phyloP scores from a whole-genome alignment of 2,888 invertebrate genomes.

The Nephrotoma guestfalica region DNA sequence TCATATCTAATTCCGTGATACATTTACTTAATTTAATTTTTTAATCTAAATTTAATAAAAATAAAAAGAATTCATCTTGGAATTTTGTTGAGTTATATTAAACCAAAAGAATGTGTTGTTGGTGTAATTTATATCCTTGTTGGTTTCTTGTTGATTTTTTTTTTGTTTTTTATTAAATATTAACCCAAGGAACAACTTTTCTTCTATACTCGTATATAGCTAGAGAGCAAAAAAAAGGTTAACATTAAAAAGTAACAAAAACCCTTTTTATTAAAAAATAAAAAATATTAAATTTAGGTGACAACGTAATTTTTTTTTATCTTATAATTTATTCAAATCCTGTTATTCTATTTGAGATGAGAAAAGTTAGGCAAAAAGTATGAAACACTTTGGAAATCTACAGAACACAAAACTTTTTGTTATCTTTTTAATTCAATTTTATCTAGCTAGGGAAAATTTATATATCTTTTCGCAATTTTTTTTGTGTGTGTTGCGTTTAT shows the following conservation, averaged over 20 bases:
- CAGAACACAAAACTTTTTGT: not conserved
- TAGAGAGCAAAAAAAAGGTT: not conserved
- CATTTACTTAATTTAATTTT: not conserved
- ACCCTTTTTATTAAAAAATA: not conserved
- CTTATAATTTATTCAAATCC: not conserved
- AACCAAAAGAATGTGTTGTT: not conserved
- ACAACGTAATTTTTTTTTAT: not conserved
- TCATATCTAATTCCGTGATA: not conserved
- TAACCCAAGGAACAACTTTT: not conserved
- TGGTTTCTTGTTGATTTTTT: not conserved
- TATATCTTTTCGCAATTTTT: not conserved
- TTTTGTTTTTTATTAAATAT: not conserved
- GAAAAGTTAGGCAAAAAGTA: not conserved
- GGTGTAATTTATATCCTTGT: not conserved
- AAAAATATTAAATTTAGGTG: not conserved
- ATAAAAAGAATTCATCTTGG: not conserved
- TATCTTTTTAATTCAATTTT: not conserved
- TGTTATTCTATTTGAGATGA: not conserved
- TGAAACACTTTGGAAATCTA: not conserved
- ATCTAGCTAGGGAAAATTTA: not conserved
- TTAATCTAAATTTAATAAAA: not conserved
- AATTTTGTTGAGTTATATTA: not conserved
- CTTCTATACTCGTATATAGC: not conserved
- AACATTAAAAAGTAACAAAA: not conserved
- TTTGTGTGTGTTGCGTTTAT: not conserved